Conservation (phyloP, 2,113 vertebrate species). For the Odontophorus gujanensis region DNA sequence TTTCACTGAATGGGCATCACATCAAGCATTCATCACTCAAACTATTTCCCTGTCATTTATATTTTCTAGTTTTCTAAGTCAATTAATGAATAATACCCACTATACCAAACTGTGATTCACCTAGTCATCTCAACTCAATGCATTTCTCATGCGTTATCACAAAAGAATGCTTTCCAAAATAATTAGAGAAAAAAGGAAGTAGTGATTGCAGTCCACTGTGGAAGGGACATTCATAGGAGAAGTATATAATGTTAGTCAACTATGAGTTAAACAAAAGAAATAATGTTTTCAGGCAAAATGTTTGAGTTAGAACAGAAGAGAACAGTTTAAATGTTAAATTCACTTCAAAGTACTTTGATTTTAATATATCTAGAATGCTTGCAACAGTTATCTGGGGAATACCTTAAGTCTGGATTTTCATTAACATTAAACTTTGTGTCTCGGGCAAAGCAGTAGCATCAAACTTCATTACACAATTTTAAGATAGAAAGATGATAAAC, state of each 20-base stretch:
- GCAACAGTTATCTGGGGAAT: neutral
- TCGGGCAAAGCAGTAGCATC: neutral
- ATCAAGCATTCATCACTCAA: neutral
- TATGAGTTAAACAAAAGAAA: neutral
- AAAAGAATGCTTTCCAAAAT: neutral
- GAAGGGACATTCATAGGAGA: neutral
- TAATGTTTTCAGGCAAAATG: too few relatives aligned
- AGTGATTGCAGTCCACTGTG: neutral
- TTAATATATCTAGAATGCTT: neutral
- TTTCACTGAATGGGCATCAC: rapidly evolving
- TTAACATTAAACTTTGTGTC: neutral
- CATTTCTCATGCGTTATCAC: neutral
- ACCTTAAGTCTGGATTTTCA: neutral
- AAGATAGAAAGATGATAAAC: neutral
- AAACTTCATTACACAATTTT: slow-evolving; percentile 4
- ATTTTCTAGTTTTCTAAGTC: neutral
- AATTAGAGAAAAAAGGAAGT: neutral
- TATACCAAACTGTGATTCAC: neutral
- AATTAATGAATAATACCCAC: neutral
- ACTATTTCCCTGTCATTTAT: neutral
- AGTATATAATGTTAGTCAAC: neutral
- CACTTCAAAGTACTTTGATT: neutral
- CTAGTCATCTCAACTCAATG: rapidly evolving
- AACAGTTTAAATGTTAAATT: neutral
- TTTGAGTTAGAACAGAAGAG: neutral